Conservation (phyloP, 2,888 invertebrate genomes). For the Troides oblongomaculatus region DNA sequence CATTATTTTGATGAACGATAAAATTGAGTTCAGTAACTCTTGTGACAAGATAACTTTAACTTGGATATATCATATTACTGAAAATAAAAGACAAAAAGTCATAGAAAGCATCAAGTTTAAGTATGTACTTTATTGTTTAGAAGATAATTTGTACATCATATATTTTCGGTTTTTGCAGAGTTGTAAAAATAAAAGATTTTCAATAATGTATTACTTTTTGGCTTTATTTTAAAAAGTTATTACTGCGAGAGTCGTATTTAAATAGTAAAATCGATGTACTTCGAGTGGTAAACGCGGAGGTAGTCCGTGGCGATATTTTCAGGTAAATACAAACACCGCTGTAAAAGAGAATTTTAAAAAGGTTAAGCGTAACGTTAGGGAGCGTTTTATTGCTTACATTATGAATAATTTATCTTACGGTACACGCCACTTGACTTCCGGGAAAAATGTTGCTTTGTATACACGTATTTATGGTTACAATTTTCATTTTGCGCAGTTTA, state of each 20-base stretch:
- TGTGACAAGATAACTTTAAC: too few relatives aligned
- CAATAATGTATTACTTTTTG: too few relatives aligned
- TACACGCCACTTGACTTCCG: slow-evolving; percentile 32
- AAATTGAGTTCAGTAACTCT: too few relatives aligned
- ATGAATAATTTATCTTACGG: slow-evolving; percentile 38
- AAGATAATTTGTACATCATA: too few relatives aligned
- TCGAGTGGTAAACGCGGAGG: slow-evolving; percentile 12
- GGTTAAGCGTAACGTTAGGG: slow-evolving; percentile 38
- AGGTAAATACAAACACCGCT: slow-evolving; percentile 36
- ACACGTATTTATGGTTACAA: slow-evolving; percentile 15
- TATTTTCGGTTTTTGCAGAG: too few relatives aligned
- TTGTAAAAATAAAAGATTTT: too few relatives aligned
- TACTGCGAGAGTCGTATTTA: not conserved
- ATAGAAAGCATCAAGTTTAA: too few relatives aligned
- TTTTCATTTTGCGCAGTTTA: slow-evolving; percentile 21
- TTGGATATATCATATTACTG: too few relatives aligned
- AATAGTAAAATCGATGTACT: not conserved
- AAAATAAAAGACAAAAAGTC: too few relatives aligned
- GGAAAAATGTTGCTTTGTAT: slow-evolving; percentile 26
- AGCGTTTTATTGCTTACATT: slow-evolving; percentile 36
- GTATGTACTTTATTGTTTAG: too few relatives aligned
- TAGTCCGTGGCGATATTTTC: slow-evolving; percentile 33
- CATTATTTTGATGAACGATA: too few relatives aligned
- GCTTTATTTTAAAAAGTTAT: not conserved
- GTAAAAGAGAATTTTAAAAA: slow-evolving; percentile 40